These are phyloP conservation scores for Caenorhabditis inopinata DNA, from an alignment of 1,140 invertebrate genomes.

Conservation along the genomic window DNA sequence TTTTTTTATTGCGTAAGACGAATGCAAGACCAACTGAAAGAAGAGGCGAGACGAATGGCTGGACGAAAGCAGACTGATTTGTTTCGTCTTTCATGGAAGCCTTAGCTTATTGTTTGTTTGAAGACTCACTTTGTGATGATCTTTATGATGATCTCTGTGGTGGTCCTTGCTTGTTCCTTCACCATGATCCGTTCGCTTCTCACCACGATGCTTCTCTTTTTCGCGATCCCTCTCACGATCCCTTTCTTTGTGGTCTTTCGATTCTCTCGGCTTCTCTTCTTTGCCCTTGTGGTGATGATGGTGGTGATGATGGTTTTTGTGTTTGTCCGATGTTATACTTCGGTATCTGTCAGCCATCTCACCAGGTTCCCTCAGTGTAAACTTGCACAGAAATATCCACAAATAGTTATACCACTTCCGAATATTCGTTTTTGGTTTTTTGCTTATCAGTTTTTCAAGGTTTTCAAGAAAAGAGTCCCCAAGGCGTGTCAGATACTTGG, in stretches of 20 bases:
- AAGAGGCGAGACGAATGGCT: too few relatives aligned
- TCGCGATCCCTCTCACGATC: conserved; percentile 14
- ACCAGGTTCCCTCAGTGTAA: conserved; percentile 13
- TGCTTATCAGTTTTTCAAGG: conserved; percentile 2
- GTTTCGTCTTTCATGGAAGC: too few relatives aligned
- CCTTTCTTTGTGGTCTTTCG: conserved; percentile 37
- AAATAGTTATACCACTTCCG: conserved; percentile 62
- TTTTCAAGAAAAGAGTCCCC: conserved; percentile 26
- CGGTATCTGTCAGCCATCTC: conserved; percentile 18
- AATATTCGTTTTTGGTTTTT: conserved; percentile 42
- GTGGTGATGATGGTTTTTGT: conserved; percentile 37
- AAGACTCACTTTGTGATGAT: too few relatives aligned
- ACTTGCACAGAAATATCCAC: conserved; percentile 60
- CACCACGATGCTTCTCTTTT: conserved; percentile 6
- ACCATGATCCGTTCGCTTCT: conserved; percentile 4
- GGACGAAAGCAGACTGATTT: too few relatives aligned
- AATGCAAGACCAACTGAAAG: too few relatives aligned
- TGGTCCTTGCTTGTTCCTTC: not conserved
- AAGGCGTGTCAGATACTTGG: conserved; percentile 49
- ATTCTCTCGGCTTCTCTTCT: not conserved
- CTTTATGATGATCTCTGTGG: not conserved
- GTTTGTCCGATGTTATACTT: not conserved
- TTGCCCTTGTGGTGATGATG: conserved; percentile 37
- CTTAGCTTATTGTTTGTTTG: too few relatives aligned
- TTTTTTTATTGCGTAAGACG: too few relatives aligned